Percentiles rank a stretch among this genome's conserved stretches.
phyloP scores from a whole-genome alignment of 2,113 vertebrate species.

The Pedetes capensis region DNA sequence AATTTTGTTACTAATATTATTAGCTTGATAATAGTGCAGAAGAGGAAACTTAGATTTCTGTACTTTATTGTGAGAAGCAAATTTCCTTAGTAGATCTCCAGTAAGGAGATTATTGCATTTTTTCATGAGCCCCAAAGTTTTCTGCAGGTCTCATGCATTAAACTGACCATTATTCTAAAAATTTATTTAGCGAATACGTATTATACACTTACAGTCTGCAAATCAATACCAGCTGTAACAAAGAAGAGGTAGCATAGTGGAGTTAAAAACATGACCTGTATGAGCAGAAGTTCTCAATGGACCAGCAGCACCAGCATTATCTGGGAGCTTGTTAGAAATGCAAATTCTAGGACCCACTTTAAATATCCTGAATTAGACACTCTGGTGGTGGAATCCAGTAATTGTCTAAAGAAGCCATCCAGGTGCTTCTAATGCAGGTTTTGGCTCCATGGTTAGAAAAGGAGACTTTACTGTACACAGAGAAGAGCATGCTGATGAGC shows the following conservation, averaged over 20 bases:
- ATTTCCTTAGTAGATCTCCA: background rate
- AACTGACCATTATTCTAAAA: background rate
- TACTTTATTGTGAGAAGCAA: background rate
- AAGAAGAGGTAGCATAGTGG: background rate
- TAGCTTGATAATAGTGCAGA: background rate
- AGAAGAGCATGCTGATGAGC: background rate
- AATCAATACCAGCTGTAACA: background rate
- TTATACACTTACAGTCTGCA: background rate
- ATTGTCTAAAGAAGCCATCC: background rate
- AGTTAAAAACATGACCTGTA: background rate
- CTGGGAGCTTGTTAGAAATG: background rate
- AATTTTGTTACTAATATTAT: background rate
- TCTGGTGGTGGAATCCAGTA: background rate
- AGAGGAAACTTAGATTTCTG: background rate
- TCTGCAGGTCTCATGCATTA: background rate
- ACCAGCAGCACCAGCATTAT: background rate
- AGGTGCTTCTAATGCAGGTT: background rate
- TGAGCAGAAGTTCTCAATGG: background rate
- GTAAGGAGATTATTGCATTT: background rate
- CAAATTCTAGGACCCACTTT: background rate
- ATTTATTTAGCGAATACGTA: background rate
- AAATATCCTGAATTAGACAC: background rate
- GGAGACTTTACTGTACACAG: background rate
- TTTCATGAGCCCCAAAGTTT: background rate
- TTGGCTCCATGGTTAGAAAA: background rate